Conservation (phyloP, 2,113 vertebrate genomes). For the Psephotus haematonotus region DNA sequence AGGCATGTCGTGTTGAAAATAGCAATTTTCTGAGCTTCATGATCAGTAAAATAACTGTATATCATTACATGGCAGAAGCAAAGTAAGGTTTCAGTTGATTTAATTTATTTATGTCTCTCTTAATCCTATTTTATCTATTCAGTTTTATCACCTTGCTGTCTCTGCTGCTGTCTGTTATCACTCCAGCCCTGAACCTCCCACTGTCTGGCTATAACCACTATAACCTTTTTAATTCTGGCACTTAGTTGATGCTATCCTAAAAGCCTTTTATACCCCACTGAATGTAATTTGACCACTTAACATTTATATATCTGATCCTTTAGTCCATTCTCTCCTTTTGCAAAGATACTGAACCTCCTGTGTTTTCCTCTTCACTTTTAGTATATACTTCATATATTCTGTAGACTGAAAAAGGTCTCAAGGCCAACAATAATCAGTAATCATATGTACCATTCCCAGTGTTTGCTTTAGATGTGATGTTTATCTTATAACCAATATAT, state of each 20-base stretch:
- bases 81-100: not conserved
- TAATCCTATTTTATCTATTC: slow-evolving; percentile 3
- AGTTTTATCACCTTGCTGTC: not conserved
- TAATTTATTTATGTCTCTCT: slow-evolving; percentile 1
- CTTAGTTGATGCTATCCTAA: not conserved
- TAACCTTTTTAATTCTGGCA: not conserved
- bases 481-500: not conserved
- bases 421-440: not conserved
- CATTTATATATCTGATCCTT: not conserved
- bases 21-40: not conserved
- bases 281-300: slow-evolving; percentile 4
- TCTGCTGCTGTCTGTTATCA: slow-evolving; percentile 5
- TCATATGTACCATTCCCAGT: not conserved
- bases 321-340: not conserved
- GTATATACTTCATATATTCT: not conserved
- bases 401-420: not conserved
- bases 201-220: not conserved
- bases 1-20: not conserved
- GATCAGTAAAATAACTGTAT: not conserved
- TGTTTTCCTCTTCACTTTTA: not conserved
- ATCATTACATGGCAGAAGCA: not conserved
- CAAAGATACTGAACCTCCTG: not conserved
- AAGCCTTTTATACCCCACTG: not conserved
- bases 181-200: not conserved
- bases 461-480: not conserved